Base-by-base conservation (phyloP, 2,888 invertebrate genomes). In the Coremacera marginata region DNA sequence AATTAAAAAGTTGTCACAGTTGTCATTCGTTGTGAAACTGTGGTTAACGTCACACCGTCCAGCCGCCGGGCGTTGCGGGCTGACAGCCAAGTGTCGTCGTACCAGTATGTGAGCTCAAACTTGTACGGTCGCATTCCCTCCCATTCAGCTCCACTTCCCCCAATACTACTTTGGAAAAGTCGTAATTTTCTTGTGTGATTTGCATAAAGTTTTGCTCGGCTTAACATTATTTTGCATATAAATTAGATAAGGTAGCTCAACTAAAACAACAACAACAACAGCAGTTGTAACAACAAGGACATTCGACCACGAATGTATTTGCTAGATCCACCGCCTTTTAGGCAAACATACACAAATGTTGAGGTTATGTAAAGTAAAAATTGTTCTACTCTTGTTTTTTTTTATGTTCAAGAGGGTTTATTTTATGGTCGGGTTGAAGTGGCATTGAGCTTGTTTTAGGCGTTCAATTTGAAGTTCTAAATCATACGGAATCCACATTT, bases 211-310 rank as follows among this genome's bases (percentile, higher is more conserved):
- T 52, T 62, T 71, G 34, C 11, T 37, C 27, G 57, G 44, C 34
- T 76, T 52, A 44, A 67, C 63, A 76, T 76, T 55, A 72, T 76
- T 72, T 76, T 65, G 73, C 63, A 65, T 73, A 73, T 73, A 73
- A 65, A 73, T 73, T 73, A 63, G 73, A 73, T 51, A 73, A 63
- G 73, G 73, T 37, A 52, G 16, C 22, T 27, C 60, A 55, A 31
- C 71, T 51, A 60, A 9, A 55, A 75, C 31, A 67, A 31, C 65
- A 74, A 55, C 74, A 34, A 44, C 62, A 71, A 65, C 27, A 37
- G 60, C 60, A 67, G n/a, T 14, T n/a, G 5, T 27, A 65, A 71
- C 44, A 37, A 22, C 55, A 67, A 67, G 52, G 22, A 68, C 37
- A 75, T 34, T 57, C 63, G 67, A 62, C 70, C 71, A 31, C 62